Evolutionary conservation across 2,888 invertebrate genomes (phyloP), one percentile per base, ranked within the genome.

Genomic region (Empis stercorea): DNA sequence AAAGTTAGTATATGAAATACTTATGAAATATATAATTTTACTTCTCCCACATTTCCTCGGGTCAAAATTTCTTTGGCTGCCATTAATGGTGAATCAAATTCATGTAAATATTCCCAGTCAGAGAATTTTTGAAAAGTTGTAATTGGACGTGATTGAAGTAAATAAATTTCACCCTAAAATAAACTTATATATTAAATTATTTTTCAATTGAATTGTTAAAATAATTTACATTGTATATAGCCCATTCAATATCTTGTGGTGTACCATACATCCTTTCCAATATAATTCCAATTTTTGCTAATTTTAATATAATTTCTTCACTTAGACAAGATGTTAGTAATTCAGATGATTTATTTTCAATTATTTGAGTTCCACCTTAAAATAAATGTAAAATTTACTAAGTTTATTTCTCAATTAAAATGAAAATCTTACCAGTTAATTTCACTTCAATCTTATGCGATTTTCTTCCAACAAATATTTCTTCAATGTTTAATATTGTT

Each of bases 191-290:
- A 42, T 38, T 40, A 42, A 42, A 50, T 23, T 37, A 23, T 38
- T 11, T 10, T 32, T 34, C 37, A 52, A 40, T n/a, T 43, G 9
- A 17, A 30, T 34, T 30, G 23, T 20, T 3, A 40, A 34, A 44
- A 16, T 43, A 16, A 50, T 58, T 61, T 56, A 79, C 80, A 59
- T 76, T 68, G 49, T 63, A 65, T 38, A 84, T 64, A 10, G 86
- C 87, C 84, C 87, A 91, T 66, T 91, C 89, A 46, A 91, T 78
- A 60, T 89, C 88, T 53, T 85, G 73, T 0, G 81, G 76, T 3
- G 75, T 73, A 1, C 81, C 83, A 71, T 82, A 87, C 15, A 76
- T 61, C 38, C 72, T 65, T 61, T 89, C 87, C 51, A 88, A 70
- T 15, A 69, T 56, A 2, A 79, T 60, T 2, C 76, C 80, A 40